These are phyloP conservation scores for Hyppa rectilinea DNA, from an alignment of 2,888 invertebrate species.

Conservation along the genomic window DNA sequence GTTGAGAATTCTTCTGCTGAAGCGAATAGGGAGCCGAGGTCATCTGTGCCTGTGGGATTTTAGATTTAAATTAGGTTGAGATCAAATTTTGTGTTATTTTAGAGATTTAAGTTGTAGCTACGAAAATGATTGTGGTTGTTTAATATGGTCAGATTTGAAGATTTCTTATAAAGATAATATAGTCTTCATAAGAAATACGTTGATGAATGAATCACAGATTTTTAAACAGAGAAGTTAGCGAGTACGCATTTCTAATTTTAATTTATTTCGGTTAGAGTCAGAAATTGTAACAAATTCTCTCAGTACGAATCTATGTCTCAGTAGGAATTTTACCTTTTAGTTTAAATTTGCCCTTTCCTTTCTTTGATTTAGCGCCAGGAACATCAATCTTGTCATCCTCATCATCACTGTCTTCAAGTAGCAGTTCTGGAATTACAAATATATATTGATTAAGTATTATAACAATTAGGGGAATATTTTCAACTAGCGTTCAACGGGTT, in stretches of 20 bases:
- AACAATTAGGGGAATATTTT: too few relatives aligned
- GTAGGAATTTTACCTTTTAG: conserved; percentile 78
- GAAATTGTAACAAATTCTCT: not conserved
- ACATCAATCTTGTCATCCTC: conserved; percentile 86
- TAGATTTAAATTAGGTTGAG: conserved; percentile 71
- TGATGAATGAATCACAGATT: too few relatives aligned
- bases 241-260: not conserved
- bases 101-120: not conserved
- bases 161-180: not conserved
- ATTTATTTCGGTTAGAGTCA: not conserved
- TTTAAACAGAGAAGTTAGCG: not conserved
- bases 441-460: too few relatives aligned
- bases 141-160: not conserved
- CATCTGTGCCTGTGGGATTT: conserved; percentile 81
- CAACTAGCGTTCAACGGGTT: too few relatives aligned
- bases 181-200: too few relatives aligned
- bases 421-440: conserved; percentile 75
- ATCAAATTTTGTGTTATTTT: not conserved
- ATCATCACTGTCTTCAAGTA: conserved; percentile 83
- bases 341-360: conserved; percentile 78
- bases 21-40: conserved; percentile 93
- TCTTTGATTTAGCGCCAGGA: conserved; percentile 76
- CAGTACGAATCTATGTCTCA: too few relatives aligned
- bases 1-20: conserved; percentile 97
- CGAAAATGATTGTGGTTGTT: not conserved